Conservation (phyloP, 2,113 vertebrate genomes). For the Fregata magnificens region DNA sequence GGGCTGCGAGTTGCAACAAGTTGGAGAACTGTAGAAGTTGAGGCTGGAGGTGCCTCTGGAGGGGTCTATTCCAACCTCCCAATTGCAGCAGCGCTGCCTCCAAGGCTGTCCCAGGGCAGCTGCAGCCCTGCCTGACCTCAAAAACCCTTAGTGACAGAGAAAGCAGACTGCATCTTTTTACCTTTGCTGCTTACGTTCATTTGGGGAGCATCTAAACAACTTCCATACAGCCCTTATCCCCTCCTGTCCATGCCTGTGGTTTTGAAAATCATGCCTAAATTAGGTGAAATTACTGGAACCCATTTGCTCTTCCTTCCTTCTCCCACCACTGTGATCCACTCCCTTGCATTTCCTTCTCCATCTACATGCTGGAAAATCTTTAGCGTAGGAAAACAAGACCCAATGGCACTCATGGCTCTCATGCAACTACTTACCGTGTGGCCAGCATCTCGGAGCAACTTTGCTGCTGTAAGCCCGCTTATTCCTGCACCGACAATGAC, state of each 20-base stretch:
- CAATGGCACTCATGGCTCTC: fast-evolving
- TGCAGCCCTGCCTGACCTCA: neutral
- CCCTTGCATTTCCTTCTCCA: neutral
- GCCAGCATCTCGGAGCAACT: neutral
- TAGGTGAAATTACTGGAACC: fast-evolving
- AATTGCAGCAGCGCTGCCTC: neutral
- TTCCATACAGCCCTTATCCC: no score
- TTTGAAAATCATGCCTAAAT: neutral
- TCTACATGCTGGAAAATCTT: no score
- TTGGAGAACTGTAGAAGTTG: neutral
- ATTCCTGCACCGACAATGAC: neutral
- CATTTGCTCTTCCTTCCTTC: neutral
- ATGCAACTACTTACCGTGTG: neutral
- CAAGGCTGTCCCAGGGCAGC: neutral
- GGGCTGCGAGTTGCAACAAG: neutral
- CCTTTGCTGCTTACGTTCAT: no score
- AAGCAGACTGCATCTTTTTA: neutral
- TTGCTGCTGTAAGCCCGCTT: neutral
- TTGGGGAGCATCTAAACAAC: neutral
- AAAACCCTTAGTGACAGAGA: no score
- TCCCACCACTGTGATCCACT: fast-evolving
- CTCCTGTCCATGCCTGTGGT: no score
- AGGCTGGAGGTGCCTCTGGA: neutral
- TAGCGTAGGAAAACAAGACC: fast-evolving
- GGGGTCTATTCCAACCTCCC: neutral